Conservation (phyloP, 2,113 vertebrate species). For the Neopipo cinnamomea region DNA sequence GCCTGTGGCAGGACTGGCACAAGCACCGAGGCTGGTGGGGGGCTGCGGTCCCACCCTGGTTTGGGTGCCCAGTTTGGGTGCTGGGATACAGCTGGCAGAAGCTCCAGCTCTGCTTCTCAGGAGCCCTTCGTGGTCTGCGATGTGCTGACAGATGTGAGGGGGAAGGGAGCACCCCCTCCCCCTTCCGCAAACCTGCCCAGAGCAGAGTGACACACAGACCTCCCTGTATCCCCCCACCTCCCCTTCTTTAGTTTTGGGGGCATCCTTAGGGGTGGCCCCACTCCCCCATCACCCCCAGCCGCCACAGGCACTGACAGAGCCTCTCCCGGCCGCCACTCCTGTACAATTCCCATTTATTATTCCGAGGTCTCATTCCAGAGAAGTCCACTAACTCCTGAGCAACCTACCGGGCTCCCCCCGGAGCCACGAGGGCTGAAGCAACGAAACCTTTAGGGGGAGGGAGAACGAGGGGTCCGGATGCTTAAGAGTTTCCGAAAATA, state of each 20-base stretch:
- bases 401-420: neutral
- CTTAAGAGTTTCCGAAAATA: neutral
- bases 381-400: conserved; percentile 48
- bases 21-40: fast-evolving
- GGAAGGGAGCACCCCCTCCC: neutral
- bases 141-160: neutral
- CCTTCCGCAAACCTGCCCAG: neutral
- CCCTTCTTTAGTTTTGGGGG: neutral
- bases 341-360: conserved; percentile 54
- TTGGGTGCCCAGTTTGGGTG: neutral
- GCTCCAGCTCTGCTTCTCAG: neutral
- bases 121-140: fast-evolving
- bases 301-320: neutral
- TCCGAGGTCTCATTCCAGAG: neutral
- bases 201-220: neutral
- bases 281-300: neutral
- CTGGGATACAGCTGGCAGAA: neutral
- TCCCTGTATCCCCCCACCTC: fast-evolving
- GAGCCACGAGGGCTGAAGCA: neutral
- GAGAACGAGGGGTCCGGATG: fast-evolving
- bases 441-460: neutral
- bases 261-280: neutral
- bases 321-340: neutral
- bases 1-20: neutral
- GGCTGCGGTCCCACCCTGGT: neutral